These are phyloP conservation scores for Sphenopsis melanotis DNA, from an alignment of 2,797 vertebrate genomes.

Conservation along the genomic window DNA sequence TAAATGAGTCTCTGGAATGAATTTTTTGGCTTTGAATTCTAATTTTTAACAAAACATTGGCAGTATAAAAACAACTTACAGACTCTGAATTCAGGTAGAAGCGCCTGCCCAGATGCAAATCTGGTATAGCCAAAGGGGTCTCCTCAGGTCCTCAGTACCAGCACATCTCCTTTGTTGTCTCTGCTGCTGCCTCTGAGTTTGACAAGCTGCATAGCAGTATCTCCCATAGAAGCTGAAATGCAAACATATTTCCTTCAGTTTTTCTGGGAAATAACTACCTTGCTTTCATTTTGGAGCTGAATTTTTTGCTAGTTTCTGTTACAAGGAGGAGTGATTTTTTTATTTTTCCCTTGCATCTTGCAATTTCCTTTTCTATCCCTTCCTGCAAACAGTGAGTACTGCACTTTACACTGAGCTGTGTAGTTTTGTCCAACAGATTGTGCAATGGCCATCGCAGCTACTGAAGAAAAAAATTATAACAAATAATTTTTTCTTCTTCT, in stretches of 20 bases:
- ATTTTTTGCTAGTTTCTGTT: background rate
- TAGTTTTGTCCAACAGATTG: background rate
- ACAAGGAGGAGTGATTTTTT: background rate
- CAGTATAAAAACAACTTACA: background rate
- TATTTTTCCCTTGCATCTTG: accelerated
- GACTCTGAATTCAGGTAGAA: background rate
- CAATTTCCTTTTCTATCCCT: background rate
- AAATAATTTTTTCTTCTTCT: background rate
- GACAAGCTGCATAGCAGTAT: background rate
- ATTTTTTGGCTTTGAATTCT: background rate
- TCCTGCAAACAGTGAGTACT: background rate
- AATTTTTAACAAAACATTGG: background rate
- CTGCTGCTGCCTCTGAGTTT: background rate
- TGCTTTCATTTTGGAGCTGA: background rate
- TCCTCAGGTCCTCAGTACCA: background rate
- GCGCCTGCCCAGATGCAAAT: background rate
- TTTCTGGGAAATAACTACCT: background rate
- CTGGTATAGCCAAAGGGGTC: background rate
- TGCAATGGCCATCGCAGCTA: background rate
- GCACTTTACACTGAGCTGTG: background rate
- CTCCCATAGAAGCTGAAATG: background rate
- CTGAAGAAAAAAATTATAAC: background rate
- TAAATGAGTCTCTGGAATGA: background rate
- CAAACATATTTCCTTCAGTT: background rate
- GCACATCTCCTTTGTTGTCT: background rate